phyloP scores from a whole-genome alignment of 1,140 invertebrate genomes.

The Drosophila sproati region DNA sequence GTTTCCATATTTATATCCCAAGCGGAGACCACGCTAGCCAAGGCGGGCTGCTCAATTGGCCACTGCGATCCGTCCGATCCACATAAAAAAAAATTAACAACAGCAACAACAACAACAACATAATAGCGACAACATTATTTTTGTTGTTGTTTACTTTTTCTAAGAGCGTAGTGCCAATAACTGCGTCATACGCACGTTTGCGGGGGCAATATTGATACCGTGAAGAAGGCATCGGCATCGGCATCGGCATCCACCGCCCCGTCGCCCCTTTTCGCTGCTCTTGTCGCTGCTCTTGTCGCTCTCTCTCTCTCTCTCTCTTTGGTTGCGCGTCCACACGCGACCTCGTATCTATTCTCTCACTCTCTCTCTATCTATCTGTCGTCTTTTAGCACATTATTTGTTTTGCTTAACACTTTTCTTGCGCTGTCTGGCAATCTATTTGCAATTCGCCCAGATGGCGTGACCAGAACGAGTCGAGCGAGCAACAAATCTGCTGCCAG shows the following conservation, averaged over 20 bases:
- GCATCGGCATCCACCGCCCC: not conserved
- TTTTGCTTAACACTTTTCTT: constrained; percentile 69
- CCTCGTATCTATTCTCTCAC: not conserved
- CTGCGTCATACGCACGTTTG: constrained; percentile 61
- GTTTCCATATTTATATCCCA: constrained; percentile 33
- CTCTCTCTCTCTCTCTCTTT: not conserved
- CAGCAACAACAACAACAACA: constrained; percentile 2
- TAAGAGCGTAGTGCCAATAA: constrained; percentile 46
- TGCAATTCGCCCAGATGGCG: constrained; percentile 53
- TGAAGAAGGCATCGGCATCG: not conserved
- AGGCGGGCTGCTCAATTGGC: not conserved
- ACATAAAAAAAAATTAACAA: not conserved
- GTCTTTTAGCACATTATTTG: constrained; percentile 39
- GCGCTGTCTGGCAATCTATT: constrained; percentile 35
- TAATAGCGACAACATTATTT: not conserved
- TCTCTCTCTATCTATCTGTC: not conserved
- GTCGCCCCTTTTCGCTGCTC: constrained; percentile 24
- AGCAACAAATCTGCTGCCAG: constrained; percentile 19
- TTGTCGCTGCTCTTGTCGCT: not conserved
- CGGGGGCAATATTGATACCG: constrained; percentile 13
- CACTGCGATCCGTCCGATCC: not conserved
- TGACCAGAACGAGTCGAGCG: constrained; percentile 44
- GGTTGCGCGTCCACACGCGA: constrained; percentile 4
- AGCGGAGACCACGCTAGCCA: constrained; percentile 6
- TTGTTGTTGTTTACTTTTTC: too few relatives aligned